Evolutionary conservation across 2,797 vertebrate genomes (phyloP).

Genomic region (Pristis pectinata): DNA sequence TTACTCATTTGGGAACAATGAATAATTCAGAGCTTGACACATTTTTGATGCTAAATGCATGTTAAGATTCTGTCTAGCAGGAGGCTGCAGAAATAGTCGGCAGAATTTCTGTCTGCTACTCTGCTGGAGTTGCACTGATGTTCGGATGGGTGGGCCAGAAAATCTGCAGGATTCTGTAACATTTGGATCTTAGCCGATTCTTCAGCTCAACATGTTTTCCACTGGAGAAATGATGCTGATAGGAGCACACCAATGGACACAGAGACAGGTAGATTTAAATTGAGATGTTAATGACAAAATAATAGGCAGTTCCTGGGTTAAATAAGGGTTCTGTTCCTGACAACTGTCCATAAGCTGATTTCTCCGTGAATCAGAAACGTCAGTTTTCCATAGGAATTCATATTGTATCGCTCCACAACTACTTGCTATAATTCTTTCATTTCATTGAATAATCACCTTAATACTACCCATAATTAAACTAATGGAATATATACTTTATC

Average conservation of each 20-base stretch:
- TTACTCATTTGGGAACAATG: slow-evolving; percentile 54
- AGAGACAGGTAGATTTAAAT: not conserved
- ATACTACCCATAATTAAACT: no score
- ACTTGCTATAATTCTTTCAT: no score
- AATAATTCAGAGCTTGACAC: slow-evolving; percentile 50
- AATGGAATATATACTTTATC: no score
- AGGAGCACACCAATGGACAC: not conserved
- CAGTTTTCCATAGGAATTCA: no score
- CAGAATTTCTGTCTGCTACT: not conserved
- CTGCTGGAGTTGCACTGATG: not conserved
- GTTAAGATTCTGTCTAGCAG: not conserved
- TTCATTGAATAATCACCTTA: no score
- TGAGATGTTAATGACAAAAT: not conserved
- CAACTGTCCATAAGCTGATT: no score
- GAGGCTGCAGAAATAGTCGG: not conserved
- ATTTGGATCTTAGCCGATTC: not conserved
- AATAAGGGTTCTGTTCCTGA: no score
- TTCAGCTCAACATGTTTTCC: not conserved
- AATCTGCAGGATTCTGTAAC: not conserved
- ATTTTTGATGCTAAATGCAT: slow-evolving; percentile 50
- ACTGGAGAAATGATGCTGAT: not conserved
- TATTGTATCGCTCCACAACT: no score
- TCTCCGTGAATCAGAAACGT: no score
- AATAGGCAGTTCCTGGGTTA: no score
- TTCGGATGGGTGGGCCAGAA: not conserved